Evolutionary conservation across 2,888 invertebrate species (phyloP).

Genomic region (Conus canariensis): DNA sequence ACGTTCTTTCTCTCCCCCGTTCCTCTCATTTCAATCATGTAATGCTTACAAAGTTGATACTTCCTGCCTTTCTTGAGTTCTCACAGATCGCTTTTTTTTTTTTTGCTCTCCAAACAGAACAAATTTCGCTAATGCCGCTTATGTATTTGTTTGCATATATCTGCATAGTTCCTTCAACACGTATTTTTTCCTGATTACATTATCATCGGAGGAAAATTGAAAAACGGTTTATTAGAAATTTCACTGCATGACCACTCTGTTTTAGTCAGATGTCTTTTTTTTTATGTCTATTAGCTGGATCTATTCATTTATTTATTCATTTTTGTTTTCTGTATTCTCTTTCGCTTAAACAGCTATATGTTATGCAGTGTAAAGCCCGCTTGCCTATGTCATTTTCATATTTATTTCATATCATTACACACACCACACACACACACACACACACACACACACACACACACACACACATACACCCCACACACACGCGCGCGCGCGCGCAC

Average conservation of each 20-base stretch:
- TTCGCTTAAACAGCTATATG: not conserved
- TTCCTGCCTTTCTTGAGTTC: not conserved
- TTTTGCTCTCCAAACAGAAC: too few species aligned
- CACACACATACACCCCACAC: not conserved
- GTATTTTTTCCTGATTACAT: too few species aligned
- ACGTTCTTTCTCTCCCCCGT: not conserved
- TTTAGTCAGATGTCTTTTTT: too few species aligned
- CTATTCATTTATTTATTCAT: too few species aligned
- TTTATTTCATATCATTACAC: too few species aligned
- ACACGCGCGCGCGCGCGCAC: not conserved
- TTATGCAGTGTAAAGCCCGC: not conserved
- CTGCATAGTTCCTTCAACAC: too few species aligned
- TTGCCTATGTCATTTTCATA: not conserved
- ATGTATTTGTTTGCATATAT: too few species aligned
- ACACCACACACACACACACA: not conserved
- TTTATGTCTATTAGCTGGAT: too few species aligned
- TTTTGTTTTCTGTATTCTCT: not conserved
- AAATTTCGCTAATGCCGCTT: too few species aligned
- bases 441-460: not conserved
- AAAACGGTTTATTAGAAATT: too few species aligned
- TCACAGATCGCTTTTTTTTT: not conserved
- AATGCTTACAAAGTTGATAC: not conserved
- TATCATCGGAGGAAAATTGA: too few species aligned
- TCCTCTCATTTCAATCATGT: not conserved
- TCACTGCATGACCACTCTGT: too few species aligned